A percentile compares a stretch with the other conserved stretches of the same genome.
phyloP scores from a whole-genome alignment of 2,113 vertebrate genomes.

The Poecile atricapillus region DNA sequence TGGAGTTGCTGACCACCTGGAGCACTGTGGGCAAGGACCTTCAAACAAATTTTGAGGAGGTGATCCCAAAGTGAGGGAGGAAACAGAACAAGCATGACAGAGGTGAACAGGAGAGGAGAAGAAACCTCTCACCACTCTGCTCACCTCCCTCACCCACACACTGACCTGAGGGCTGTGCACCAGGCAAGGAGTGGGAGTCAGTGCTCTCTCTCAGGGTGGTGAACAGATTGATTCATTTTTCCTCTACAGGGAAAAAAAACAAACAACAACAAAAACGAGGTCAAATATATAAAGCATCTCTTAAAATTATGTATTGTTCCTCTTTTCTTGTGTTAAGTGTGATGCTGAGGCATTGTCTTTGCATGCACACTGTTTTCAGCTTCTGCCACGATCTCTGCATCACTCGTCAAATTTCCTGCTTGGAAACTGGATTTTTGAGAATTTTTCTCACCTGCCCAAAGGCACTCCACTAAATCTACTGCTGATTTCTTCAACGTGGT shows the following conservation, averaged over 20 bases:
- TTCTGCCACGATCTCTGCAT: background rate
- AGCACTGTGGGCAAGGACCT: background rate
- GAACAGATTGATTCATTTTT: background rate
- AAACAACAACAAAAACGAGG: background rate
- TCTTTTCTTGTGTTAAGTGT: background rate
- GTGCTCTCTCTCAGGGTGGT: fast-evolving
- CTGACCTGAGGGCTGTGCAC: background rate
- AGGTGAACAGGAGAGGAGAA: fast-evolving
- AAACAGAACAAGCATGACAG: background rate
- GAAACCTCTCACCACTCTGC: background rate
- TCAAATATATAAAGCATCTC: background rate
- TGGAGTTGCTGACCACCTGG: background rate
- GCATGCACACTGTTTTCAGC: background rate
- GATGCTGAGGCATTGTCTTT: background rate
- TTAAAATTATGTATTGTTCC: background rate
- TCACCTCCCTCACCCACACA: background rate
- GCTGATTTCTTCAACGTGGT: background rate
- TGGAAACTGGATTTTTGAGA: background rate
- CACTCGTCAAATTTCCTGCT: background rate
- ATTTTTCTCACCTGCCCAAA: background rate
- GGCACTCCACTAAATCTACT: background rate
- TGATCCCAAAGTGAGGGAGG: background rate
- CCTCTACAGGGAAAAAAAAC: fast-evolving
- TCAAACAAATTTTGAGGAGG: background rate
- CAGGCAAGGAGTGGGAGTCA: background rate